Base-by-base conservation (phyloP, 2,797 vertebrate genomes). In the Naso thynnoides region DNA sequence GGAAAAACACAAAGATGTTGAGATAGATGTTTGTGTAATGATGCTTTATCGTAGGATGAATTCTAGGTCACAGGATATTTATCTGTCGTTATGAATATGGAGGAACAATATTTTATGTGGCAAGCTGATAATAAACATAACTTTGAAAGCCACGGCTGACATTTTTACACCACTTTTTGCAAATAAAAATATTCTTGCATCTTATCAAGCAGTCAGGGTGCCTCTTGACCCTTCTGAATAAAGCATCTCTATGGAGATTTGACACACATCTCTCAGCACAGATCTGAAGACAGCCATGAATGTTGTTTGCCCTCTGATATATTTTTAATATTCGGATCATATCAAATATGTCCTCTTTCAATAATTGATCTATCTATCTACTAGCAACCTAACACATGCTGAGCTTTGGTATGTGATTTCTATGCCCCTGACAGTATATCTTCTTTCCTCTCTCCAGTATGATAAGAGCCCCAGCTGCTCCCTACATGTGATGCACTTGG, bases 291-390 rank as follows among this genome's bases (percentile, higher is more conserved):
- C 86, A 84, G 83, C 74, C 83, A 84, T 78, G 86, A 77, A 89
- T 89, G 89, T 88, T 92, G 90, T 90, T 92, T 91, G 90, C 79
- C 86, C 90, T 89, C 88, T 90, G 89, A 94, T 93, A 94, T 93
- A 94, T 91, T 93, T 92, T 91, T 92, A 90, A 93, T 91, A 92
- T 91, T 90, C 86, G 90, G 81, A 91, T 92, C 80, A 89, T 88
- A 91, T 93, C 86, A 93, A 92, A 92, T 88, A 80, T 88, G 85
- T 82, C 83, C 78, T 87, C 80, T 86, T 88, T 94, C 85, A 91
- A 91, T 91, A 89, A 91, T 89, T 93, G 85, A 93, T 92, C 86
- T 85, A 90, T 91, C 87, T 78, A 88, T 91, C 85, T 86, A 78
- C 86, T 72, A 31, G 83, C 75, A 90, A 90, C 90, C 87, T 83